Base-by-base conservation (phyloP, 2,113 vertebrate species). In the Bubalus kerabau region DNA sequence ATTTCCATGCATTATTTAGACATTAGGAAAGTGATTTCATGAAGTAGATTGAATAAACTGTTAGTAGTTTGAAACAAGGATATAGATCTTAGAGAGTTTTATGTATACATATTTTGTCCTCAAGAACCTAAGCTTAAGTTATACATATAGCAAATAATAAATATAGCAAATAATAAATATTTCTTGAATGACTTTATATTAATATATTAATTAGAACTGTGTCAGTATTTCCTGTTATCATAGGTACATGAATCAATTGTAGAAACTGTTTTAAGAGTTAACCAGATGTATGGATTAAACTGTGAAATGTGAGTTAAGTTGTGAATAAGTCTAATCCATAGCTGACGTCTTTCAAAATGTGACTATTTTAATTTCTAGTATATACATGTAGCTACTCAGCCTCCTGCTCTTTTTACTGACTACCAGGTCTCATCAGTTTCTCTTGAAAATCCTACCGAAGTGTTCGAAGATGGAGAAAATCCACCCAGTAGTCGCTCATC, bases 391-490 rank as follows among this genome's bases (percentile, higher is more conserved):
- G 6, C 7, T 80, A 80, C 43, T 87, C 40, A 87, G 56, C 46
- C 64, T 48, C 57, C 95, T 90, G 71, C 24, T 94, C 95, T 96
- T 91, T 78, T 54, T 54, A 84, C 48, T 98, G n/a, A 98, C 56
- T n/a, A 91, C 62, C 97, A 99, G 99, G 86, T 99, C 86, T 98
- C 98, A 0, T 98, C 99, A 17, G 85, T 98, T 67, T 96, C 99
- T 46, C 97, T 99, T 89, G 99, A 99, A 98, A 98, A 98, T 85
- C 98, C 99, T 80, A 98, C 87, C 5, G 99, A 99, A 13, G 99
- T 99, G 6, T 99, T 99, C 98, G 99, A 99, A 97, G 99, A 99
- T 57, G 98, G 99, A 54, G 99, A 99, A 98, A 99, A 99, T 85
- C 99, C 99, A 86, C 98, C 98, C 40, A 99, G 99, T 96, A 99